These are phyloP conservation scores for Drosophila multiciliata DNA, from an alignment of 2,888 invertebrate species.

Conservation along the genomic window DNA sequence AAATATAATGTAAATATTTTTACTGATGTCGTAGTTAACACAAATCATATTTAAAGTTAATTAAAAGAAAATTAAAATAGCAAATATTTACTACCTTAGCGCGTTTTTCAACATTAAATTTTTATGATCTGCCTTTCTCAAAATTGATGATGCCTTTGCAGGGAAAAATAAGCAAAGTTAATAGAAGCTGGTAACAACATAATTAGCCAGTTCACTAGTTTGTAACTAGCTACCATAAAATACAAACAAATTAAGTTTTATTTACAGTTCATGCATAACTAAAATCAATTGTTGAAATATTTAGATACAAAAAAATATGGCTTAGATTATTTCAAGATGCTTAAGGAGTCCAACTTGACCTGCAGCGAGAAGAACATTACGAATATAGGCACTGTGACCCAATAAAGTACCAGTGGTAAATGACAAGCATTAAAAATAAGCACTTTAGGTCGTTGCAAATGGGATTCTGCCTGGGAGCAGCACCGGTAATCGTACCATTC, in stretches of 20 bases:
- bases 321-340: background rate
- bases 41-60: slow-evolving; percentile 5
- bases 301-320: background rate
- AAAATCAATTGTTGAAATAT: background rate
- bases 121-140: slow-evolving; percentile 1
- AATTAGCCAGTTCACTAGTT: background rate
- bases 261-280: background rate
- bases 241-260: background rate
- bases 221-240: background rate
- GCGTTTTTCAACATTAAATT: background rate
- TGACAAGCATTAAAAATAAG: slow-evolving; percentile 46
- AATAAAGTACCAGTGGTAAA: slow-evolving; percentile 38
- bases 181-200: background rate
- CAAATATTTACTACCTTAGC: background rate
- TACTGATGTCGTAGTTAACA: background rate
- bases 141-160: background rate
- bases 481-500: slow-evolving; percentile 15
- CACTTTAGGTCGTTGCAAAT: slow-evolving; percentile 36
- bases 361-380: background rate
- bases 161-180: background rate
- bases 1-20: background rate
- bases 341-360: background rate
- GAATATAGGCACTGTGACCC: slow-evolving; percentile 32
- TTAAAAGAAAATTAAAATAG: background rate
- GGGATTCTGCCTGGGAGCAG: background rate